Evolutionary conservation across 1,140 invertebrate genomes (phyloP).

Genomic region (Heterodera schachtii): DNA sequence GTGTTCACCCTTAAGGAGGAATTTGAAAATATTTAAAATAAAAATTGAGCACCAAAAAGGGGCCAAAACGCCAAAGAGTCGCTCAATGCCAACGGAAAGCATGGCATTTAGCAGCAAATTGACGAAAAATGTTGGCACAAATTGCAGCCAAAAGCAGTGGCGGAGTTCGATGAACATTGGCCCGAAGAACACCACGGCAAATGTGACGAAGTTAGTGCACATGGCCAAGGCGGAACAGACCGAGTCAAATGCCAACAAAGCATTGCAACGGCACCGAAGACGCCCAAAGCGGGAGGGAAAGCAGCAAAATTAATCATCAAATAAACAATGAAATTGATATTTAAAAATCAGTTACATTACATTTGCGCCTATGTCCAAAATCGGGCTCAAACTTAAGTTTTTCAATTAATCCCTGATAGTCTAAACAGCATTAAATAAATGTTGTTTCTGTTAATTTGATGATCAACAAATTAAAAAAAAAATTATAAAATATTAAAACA

Average conservation of each 20-base stretch:
- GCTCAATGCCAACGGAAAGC: slow-evolving; percentile 18
- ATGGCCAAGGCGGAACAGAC: neutral
- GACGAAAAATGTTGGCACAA: slow-evolving; percentile 16
- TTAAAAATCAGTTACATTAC: no score
- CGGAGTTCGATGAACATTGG: slow-evolving; percentile 10
- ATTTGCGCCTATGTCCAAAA: no score
- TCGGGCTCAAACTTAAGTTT: no score
- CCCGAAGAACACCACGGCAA: neutral
- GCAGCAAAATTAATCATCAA: no score
- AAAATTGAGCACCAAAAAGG: neutral
- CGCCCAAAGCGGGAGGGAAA: neutral
- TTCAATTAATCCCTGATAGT: no score
- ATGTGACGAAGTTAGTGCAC: neutral
- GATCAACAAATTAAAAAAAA: no score
- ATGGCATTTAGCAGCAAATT: slow-evolving; percentile 19
- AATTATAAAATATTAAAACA: no score
- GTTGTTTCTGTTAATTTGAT: no score
- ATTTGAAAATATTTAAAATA: no score
- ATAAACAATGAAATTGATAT: no score
- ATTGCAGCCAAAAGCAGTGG: slow-evolving; percentile 23
- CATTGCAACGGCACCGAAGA: slow-evolving; percentile 7
- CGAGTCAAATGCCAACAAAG: neutral
- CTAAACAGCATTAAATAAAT: no score
- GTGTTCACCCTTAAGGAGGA: neutral
- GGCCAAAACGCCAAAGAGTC: slow-evolving; percentile 1